Conservation (phyloP, 2,888 invertebrate species). For the Pristionchus maxplancki region DNA sequence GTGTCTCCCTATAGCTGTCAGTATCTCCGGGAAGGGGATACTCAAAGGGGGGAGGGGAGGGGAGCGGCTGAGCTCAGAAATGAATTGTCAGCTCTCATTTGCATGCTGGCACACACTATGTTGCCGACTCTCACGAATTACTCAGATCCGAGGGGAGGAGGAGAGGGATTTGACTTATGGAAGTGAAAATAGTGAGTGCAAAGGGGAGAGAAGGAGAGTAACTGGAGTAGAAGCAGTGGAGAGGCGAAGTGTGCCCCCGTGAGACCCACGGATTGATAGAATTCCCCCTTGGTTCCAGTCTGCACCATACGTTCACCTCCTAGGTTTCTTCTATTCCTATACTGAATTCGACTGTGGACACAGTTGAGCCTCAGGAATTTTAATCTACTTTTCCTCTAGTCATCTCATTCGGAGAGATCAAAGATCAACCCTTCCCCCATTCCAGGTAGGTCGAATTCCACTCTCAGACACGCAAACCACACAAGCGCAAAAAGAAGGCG, state of each 20-base stretch:
- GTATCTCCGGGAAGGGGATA: not conserved
- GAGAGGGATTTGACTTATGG: constrained; percentile 41
- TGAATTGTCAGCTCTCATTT: constrained; percentile 53
- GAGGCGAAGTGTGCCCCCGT: constrained; percentile 20
- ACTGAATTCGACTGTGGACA: no score
- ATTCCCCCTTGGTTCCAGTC: not conserved
- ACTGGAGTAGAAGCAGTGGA: constrained; percentile 5
- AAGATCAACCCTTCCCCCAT: not conserved
- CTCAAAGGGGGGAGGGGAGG: not conserved
- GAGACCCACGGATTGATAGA: constrained; percentile 10
- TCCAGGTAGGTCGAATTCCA: not conserved
- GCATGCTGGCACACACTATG: constrained; percentile 42
- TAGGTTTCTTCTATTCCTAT: not conserved
- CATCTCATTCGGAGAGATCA: not conserved
- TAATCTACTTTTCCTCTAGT: not conserved
- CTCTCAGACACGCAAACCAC: not conserved
- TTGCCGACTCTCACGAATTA: constrained; percentile 41
- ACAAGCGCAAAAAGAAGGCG: constrained; percentile 15
- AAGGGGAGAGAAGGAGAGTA: constrained; percentile 32
- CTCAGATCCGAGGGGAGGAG: constrained; percentile 34
- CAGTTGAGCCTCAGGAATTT: not conserved
- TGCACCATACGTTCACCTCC: not conserved
- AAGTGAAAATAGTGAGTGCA: constrained; percentile 32
- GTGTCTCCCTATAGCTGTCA: constrained; percentile 16
- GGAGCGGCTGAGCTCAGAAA: constrained; percentile 9